Evolutionary conservation across 1,140 invertebrate genomes (phyloP).

Genomic region (Rhizoglyphus robini): DNA sequence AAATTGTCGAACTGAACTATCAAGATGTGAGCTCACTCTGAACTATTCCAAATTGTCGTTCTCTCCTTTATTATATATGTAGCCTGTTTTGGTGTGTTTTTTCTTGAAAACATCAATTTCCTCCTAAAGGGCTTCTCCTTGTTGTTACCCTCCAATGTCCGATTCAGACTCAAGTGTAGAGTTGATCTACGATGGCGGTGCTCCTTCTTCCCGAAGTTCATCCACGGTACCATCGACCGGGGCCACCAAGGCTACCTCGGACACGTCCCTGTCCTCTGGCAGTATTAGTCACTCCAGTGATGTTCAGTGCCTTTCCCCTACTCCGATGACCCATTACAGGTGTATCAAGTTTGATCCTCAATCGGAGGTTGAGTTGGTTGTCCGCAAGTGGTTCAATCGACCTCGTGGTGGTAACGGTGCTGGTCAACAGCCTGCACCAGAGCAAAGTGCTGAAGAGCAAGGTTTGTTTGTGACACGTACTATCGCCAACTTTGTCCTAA

Average conservation of each 20-base stretch:
- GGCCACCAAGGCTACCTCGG: not conserved
- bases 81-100: no score
- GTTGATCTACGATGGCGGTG: not conserved
- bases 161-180: not conserved
- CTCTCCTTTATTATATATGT: no score
- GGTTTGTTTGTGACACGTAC: not conserved
- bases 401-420: not conserved
- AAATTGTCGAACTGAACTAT: no score
- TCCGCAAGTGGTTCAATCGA: not conserved
- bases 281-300: no score
- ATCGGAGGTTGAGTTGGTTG: not conserved
- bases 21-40: no score
- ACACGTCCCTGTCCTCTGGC: no score
- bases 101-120: no score
- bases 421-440: no score
- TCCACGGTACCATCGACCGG: not conserved
- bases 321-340: not conserved
- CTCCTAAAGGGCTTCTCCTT: no score
- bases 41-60: no score
- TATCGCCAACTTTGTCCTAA: not conserved
- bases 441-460: not conserved
- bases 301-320: not conserved
- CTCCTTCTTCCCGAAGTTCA: not conserved
- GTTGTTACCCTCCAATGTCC: not conserved
- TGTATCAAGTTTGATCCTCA: not conserved